Evolutionary conservation across 2,113 vertebrate genomes (phyloP), one percentile per base, ranked within the genome.

Genomic region (Verasper variegatus): DNA sequence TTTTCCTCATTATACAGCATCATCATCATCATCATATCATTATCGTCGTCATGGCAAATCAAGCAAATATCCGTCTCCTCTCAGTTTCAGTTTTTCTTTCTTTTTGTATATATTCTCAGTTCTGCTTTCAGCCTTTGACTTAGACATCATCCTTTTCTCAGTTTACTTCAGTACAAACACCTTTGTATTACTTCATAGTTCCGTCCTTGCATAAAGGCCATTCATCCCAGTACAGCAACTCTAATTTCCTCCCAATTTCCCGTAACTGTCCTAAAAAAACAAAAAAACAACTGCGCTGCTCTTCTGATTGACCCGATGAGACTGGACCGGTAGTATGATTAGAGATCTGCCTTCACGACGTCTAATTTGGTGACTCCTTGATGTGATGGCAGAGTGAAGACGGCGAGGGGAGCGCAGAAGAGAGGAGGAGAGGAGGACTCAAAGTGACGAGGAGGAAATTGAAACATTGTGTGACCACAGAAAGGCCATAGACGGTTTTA

Each of bases 381-480:
- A 91, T 81, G 56, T 76, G 80, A 90, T 74, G 86, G 80, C 78
- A 85, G 64, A 81, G 54, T 68, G 84, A 80, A 78, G 78, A 75
- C 82, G 68, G 47, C 40, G 31, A 45, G 69, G 20, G 61, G 45
- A 45, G 57, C 26, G 24, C 6, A 68, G 60, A 55, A n/a, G 13
- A 58, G 59, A 45, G 74, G 27, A 63, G 70, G 70, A 76, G 27
- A 63, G 70, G 70, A 76, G 62, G 86, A 84, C 66, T 64, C 1
- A 52, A 68, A 83, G 78, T 60, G 54, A 81, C 88, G 80, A 84
- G 80, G 73, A 89, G 81, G 84, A 91, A 93, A 93, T 90, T 92
- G 91, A 84, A 94, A 94, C 91, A 88, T 88, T 86, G 78, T 92
- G 93, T 91, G 86, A 94, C 94, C 94, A 86, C 93, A 94, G 83